Percentiles rank a stretch among this genome's conserved stretches.
phyloP scores from a whole-genome alignment of 2,888 invertebrate species.

The Galerucella pusilla region DNA sequence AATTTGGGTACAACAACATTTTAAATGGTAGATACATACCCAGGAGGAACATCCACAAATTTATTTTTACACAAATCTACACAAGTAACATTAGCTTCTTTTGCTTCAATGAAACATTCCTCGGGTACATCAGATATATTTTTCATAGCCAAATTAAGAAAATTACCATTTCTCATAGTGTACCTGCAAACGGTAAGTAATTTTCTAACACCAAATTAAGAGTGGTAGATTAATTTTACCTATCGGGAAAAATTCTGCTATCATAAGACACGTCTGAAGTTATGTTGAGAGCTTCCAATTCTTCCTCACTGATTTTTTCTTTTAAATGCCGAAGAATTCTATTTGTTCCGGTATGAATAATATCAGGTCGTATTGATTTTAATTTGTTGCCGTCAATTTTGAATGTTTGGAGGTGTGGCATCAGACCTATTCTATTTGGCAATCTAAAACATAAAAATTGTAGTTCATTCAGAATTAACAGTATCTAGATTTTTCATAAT shows the following conservation, averaged over 20 bases:
- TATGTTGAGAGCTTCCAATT: conserved; percentile 41
- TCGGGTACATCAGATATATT: conserved; percentile 75
- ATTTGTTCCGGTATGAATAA: conserved; percentile 85
- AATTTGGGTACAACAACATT: background rate
- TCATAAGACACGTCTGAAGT: conserved; percentile 44
- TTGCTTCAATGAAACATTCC: conserved; percentile 77
- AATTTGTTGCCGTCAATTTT: conserved; percentile 89
- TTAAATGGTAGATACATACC: conserved; percentile 66
- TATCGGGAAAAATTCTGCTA: conserved; percentile 53
- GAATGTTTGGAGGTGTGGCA: conserved; percentile 84
- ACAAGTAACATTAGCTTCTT: conserved; percentile 76
- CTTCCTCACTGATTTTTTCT: conserved; percentile 68
- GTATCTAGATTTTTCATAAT: no score
- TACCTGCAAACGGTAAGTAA: conserved; percentile 62
- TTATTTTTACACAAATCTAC: conserved; percentile 88
- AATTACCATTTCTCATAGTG: conserved; percentile 69
- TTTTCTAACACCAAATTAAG: background rate
- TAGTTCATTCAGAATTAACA: no score
- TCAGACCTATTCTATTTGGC: conserved; percentile 74
- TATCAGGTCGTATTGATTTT: conserved; percentile 82
- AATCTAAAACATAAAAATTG: conserved; percentile 65
- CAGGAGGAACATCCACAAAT: conserved; percentile 74
- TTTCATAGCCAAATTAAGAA: conserved; percentile 73
- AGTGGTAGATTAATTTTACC: conserved; percentile 41
- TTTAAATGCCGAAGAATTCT: conserved; percentile 82